Evolutionary conservation across 2,888 invertebrate genomes (phyloP).

Genomic region (Ditula angustiorana): DNA sequence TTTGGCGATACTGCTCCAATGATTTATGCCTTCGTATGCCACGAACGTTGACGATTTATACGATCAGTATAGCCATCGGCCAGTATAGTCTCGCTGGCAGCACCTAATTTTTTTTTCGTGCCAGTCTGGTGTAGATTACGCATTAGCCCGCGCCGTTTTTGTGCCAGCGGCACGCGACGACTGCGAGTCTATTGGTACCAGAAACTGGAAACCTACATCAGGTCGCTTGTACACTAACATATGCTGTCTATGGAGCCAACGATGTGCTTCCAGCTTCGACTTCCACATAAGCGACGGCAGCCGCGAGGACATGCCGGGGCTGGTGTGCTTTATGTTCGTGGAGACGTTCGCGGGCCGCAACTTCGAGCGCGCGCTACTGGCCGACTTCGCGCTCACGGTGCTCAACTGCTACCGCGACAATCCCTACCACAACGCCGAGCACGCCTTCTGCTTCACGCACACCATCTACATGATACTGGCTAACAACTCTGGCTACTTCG

Average conservation of each 20-base stretch:
- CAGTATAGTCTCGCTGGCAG: too few species aligned
- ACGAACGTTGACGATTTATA: too few species aligned
- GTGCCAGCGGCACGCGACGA: too few species aligned
- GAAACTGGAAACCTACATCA: too few species aligned
- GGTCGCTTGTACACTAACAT: too few species aligned
- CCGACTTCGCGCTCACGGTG: slow-evolving; percentile 81
- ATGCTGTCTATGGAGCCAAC: not conserved
- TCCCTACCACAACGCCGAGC: slow-evolving; percentile 87
- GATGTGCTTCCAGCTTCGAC: slow-evolving; percentile 69
- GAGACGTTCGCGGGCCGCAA: slow-evolving; percentile 74
- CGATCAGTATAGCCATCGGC: too few species aligned
- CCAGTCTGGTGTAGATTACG: too few species aligned
- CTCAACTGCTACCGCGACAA: slow-evolving; percentile 79
- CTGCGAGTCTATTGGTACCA: too few species aligned
- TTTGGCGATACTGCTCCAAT: too few species aligned
- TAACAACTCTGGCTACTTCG: slow-evolving; percentile 77
- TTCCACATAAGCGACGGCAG: slow-evolving; percentile 84
- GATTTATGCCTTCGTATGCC: too few species aligned
- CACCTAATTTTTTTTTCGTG: too few species aligned
- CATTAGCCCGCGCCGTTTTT: too few species aligned
- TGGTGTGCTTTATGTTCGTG: slow-evolving; percentile 81
- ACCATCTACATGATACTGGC: slow-evolving; percentile 85
- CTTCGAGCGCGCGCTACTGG: slow-evolving; percentile 66
- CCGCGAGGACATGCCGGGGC: slow-evolving; percentile 79
- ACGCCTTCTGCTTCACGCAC: slow-evolving; percentile 87